phyloP scores from a whole-genome alignment of 1,140 invertebrate genomes.

The Procambarus clarkii region DNA sequence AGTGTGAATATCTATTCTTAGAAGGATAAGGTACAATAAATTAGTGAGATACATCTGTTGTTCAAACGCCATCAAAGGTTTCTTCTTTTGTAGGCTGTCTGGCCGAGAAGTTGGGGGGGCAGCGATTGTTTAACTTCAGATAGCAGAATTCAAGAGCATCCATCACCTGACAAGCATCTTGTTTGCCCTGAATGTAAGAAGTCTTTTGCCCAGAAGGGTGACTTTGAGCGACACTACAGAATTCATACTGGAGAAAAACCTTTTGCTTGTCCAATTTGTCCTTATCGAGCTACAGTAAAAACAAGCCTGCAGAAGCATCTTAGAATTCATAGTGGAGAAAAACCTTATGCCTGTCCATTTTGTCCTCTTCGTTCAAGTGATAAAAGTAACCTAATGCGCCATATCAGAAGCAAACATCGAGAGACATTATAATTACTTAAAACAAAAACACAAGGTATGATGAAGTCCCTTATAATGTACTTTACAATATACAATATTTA shows the following conservation, averaged over 20 bases:
- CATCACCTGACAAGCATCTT: conserved; percentile 43
- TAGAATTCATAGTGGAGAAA: conserved; percentile 59
- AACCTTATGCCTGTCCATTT: conserved; percentile 51
- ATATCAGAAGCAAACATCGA: conserved; percentile 49
- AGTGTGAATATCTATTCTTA: not conserved
- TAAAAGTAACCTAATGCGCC: conserved; percentile 53
- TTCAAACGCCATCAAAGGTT: conserved; percentile 47
- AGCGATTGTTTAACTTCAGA: conserved; percentile 49
- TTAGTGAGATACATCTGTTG: not conserved
- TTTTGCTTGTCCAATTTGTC: conserved; percentile 56
- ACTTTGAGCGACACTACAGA: conserved; percentile 57
- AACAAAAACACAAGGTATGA: not conserved
- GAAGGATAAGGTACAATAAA: not conserved
- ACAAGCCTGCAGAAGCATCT: conserved; percentile 59
- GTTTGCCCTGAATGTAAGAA: conserved; percentile 55
- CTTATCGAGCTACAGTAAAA: conserved; percentile 59
- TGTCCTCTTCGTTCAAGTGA: conserved; percentile 57
- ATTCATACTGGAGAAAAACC: conserved; percentile 65
- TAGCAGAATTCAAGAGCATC: conserved; percentile 44
- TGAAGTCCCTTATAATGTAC: not conserved
- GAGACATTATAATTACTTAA: not conserved
- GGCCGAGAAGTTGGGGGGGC: conserved; percentile 50
- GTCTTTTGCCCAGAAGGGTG: conserved; percentile 47
- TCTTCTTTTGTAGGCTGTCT: conserved; percentile 56
- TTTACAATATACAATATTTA: no score